These are phyloP conservation scores for Isichthys henryi DNA, from an alignment of 2,113 vertebrate species.

Conservation along the genomic window DNA sequence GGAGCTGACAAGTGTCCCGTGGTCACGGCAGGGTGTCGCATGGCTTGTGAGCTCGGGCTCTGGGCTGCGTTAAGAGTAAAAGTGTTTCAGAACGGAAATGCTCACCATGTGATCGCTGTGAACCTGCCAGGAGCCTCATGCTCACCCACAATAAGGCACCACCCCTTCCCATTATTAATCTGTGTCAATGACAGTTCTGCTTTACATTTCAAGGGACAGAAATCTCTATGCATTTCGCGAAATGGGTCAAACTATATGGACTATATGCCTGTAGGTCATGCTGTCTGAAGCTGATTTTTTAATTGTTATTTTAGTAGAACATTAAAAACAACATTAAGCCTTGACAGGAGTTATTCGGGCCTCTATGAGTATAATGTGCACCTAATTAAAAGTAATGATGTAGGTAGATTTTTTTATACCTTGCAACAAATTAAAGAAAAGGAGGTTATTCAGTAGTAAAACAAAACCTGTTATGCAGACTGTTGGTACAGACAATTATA, in stretches of 20 bases:
- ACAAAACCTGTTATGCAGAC: background rate
- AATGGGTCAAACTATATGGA: background rate
- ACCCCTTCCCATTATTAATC: background rate
- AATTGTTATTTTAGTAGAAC: background rate
- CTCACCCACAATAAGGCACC: background rate
- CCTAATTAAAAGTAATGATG: background rate
- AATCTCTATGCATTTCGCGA: background rate
- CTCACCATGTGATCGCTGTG: slow-evolving; percentile 65
- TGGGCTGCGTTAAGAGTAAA: slow-evolving; percentile 36
- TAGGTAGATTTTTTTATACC: background rate
- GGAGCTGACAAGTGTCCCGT: slow-evolving; percentile 39
- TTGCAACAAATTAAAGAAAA: background rate
- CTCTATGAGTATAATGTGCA: background rate
- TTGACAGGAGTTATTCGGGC: background rate
- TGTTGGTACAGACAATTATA: background rate
- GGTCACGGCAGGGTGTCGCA: slow-evolving; percentile 33
- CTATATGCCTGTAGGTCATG: background rate
- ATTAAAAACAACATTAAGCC: background rate
- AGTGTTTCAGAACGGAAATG: slow-evolving; percentile 60
- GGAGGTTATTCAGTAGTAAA: background rate
- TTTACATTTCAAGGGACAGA: background rate
- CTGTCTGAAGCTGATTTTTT: background rate
- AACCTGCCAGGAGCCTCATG: slow-evolving; percentile 32
- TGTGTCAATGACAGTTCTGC: background rate
- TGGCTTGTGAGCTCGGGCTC: slow-evolving; percentile 37